phyloP scores from a whole-genome alignment of 1,140 invertebrate genomes.

The Maniola jurtina region DNA sequence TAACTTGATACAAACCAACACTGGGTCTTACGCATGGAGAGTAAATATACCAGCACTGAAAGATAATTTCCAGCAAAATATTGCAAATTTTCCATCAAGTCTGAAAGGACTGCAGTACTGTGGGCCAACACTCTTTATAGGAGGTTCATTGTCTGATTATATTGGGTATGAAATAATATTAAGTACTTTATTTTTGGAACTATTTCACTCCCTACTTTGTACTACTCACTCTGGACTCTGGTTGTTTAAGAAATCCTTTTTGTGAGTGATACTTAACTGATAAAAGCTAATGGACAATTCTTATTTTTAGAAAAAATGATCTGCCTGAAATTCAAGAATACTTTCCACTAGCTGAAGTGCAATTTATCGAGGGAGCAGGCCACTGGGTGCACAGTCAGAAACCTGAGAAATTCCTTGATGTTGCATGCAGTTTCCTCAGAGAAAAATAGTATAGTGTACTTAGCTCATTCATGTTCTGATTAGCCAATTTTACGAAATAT shows the following conservation, averaged over 20 bases:
- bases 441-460: constrained; percentile 46
- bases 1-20: constrained; percentile 85
- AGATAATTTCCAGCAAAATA: constrained; percentile 82
- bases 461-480: constrained; percentile 8
- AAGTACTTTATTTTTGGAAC: background rate
- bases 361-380: constrained; percentile 88
- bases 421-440: constrained; percentile 77
- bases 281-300: too few relatives aligned
- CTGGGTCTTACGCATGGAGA: constrained; percentile 84
- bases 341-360: constrained; percentile 88
- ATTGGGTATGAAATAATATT: constrained; percentile 80
- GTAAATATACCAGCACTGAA: constrained; percentile 86
- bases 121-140: constrained; percentile 90
- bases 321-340: constrained; percentile 83
- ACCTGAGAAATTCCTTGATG: constrained; percentile 87
- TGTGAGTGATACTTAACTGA: too few relatives aligned
- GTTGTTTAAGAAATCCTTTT: too few relatives aligned
- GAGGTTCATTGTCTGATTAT: constrained; percentile 88
- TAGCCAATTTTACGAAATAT: background rate
- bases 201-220: background rate
- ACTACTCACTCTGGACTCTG: too few relatives aligned
- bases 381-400: constrained; percentile 97
- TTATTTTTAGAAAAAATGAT: constrained; percentile 80
- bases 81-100: constrained; percentile 81
- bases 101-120: constrained; percentile 78